Evolutionary conservation across 2,113 vertebrate genomes (phyloP), one percentile per base, ranked within the genome.

Genomic region (Solea solea): DNA sequence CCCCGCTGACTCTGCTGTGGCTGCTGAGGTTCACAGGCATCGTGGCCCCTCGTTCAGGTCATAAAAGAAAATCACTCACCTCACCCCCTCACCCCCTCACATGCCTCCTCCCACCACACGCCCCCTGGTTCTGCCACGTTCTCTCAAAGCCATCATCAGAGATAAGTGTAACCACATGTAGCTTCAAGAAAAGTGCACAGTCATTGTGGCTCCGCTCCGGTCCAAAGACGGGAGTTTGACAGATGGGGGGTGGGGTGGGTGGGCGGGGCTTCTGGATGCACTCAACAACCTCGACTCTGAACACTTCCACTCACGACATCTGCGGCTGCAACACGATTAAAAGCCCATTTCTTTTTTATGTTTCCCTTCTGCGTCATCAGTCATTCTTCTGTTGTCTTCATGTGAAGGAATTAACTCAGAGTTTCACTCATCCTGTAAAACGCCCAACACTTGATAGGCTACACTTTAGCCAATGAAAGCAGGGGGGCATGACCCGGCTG

Each of bases 121-220:
- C 49, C 50, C 62, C 69, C 61, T 14, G 44, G 21, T 52, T 45
- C 42, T 61, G 57, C 54, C 40, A 41, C 39, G 0, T 15, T 53
- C 63, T 28, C 77, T 14, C 1, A 78, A 78, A 51, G 34, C 46
- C 21, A 8, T 65, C 54, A 52, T 62, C 50, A 66, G 59, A 52
- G 59, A 53, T 89, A 86, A 93, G 66, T 63, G 76, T 70, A 91
- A 93, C 85, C 91, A 94, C 46, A 84, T 92, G 92, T 8, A n/a
- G 21, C 9, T n/a, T 14, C 11, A 4, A 7, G 65, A 78, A 86
- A 92, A 89, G 55, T 91, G 93, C 91, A 80, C 2, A 90, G 87
- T 93, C 93, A 93, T 78, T 78, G 53, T 89, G 21, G 86, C 11
- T 67, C 28, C 74, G 61, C 28, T 58, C 25, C 12, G 12, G 7